Conservation (phyloP, 1,140 invertebrate species). For the Andrena cerasifolii region DNA sequence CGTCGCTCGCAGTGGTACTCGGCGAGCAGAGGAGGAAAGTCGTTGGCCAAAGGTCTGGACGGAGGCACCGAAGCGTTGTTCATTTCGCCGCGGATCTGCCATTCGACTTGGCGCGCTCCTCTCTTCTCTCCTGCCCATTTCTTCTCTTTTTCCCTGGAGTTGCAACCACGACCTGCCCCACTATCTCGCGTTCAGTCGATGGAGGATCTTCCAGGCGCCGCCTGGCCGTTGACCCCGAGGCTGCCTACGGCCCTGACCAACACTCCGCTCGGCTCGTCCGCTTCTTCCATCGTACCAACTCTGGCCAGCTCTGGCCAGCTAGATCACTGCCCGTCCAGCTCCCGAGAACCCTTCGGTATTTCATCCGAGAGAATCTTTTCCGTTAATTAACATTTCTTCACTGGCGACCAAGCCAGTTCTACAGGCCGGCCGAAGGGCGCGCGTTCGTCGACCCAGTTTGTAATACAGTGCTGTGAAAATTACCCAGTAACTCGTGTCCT, state of each 20-base stretch:
- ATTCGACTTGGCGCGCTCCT: slow-evolving; percentile 33
- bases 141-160: slow-evolving; percentile 49
- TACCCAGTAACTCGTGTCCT: too few relatives aligned
- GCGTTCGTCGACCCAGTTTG: too few relatives aligned
- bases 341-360: slow-evolving; percentile 2
- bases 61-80: not conserved
- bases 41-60: not conserved
- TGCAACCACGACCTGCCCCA: slow-evolving; percentile 79
- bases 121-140: not conserved
- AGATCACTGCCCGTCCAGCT: slow-evolving; percentile 19
- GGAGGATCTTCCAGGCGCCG: slow-evolving; percentile 79
- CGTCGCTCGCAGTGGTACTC: too few relatives aligned
- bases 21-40: not conserved
- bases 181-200: slow-evolving; percentile 68
- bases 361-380: slow-evolving; percentile 30
- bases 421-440: too few relatives aligned
- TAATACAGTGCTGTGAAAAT: too few relatives aligned
- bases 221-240: slow-evolving; percentile 78
- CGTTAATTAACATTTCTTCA: slow-evolving; percentile 33
- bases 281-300: slow-evolving; percentile 45
- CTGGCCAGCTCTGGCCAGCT: not conserved
- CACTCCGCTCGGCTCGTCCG: slow-evolving; percentile 54
- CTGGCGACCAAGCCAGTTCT: too few relatives aligned
- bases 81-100: slow-evolving; percentile 12
- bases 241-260: slow-evolving; percentile 69